Evolutionary conservation across 2,113 vertebrate genomes (phyloP).

Genomic region (Pedionomus torquatus): DNA sequence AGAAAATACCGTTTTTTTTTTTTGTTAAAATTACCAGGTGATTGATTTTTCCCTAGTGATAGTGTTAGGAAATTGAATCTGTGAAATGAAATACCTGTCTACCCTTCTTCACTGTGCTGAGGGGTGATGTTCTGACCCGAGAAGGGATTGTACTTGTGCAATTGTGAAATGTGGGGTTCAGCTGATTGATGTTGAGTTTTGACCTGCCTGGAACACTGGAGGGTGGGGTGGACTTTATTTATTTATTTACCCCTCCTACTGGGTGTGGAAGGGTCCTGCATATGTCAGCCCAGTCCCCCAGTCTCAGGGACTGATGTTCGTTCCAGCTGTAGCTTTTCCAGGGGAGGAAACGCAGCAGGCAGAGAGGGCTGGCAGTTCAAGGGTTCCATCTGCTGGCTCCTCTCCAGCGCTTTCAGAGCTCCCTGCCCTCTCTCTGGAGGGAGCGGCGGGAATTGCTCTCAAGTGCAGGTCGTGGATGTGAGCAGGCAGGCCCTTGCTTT

Average conservation of each 20-base stretch:
- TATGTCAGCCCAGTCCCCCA: not conserved
- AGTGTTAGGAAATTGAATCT: not conserved
- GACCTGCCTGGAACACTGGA: not conserved
- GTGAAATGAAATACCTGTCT: not conserved
- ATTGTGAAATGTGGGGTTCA: not conserved
- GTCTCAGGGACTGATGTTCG: not conserved
- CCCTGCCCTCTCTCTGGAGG: not conserved
- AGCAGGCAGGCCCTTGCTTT: not conserved
- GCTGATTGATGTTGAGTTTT: not conserved
- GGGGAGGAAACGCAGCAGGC: not conserved
- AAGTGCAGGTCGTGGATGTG: not conserved
- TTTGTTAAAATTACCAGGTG: not conserved
- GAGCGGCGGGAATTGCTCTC: fast-evolving
- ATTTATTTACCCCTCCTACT: fast-evolving
- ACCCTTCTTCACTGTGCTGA: not conserved
- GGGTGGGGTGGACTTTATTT: not conserved
- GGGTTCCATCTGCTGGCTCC: not conserved
- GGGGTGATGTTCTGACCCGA: not conserved
- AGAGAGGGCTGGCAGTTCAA: not conserved
- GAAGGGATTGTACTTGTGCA: fast-evolving
- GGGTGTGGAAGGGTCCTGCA: not conserved
- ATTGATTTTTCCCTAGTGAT: not conserved
- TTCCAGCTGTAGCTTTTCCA: not conserved
- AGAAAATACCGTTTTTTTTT: not conserved
- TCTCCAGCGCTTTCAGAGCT: not conserved